Conservation (phyloP, 2,797 vertebrate genomes). For the Oreortyx pictus region DNA sequence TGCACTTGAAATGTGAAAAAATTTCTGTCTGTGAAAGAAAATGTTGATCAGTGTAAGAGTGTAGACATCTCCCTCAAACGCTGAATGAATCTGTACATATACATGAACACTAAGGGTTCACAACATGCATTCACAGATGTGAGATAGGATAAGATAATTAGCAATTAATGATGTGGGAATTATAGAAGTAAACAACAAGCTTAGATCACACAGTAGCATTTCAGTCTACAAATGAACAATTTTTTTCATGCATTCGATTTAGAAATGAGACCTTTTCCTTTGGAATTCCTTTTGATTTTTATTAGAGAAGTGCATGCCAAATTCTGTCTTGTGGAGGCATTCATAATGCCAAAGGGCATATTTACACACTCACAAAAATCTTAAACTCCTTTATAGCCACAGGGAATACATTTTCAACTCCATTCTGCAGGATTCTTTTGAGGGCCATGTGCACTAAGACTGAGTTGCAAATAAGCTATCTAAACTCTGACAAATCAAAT, state of each 20-base stretch:
- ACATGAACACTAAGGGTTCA: background rate
- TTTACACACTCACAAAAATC: background rate
- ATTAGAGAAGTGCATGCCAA: background rate
- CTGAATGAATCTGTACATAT: background rate
- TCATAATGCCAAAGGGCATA: slow-evolving; percentile 10
- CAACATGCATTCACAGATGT: background rate
- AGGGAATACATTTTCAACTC: background rate
- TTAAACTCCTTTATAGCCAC: background rate
- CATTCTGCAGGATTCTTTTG: background rate
- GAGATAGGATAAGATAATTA: background rate
- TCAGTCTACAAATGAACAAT: background rate
- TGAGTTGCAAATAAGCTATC: background rate
- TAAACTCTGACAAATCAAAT: background rate
- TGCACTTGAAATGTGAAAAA: background rate
- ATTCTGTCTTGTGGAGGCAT: background rate
- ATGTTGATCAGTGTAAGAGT: background rate
- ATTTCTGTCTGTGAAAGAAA: background rate
- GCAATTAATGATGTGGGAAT: background rate
- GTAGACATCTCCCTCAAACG: background rate
- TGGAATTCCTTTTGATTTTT: background rate
- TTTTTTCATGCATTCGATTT: slow-evolving; percentile 8
- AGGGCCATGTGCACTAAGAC: background rate
- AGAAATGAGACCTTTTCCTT: background rate
- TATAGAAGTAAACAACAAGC: slow-evolving; percentile 5
- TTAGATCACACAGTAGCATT: background rate